phyloP scores from a whole-genome alignment of 2,113 vertebrate species.

The Verasper variegatus region DNA sequence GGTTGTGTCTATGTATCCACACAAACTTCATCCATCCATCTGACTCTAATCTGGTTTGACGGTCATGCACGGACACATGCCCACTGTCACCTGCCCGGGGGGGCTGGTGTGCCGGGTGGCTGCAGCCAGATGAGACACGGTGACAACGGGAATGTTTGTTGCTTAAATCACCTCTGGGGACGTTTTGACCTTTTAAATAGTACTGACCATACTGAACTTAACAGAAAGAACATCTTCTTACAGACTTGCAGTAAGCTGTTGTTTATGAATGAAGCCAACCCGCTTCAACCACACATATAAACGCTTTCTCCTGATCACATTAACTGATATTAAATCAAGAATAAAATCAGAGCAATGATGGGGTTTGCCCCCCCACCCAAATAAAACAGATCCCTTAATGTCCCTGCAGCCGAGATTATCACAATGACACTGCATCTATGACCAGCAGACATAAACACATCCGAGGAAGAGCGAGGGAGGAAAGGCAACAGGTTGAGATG shows the following conservation, averaged over 20 bases:
- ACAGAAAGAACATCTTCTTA: background rate
- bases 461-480: background rate
- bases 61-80: constrained; percentile 14
- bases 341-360: background rate
- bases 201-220: too few relatives aligned
- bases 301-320: background rate
- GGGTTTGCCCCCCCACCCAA: background rate
- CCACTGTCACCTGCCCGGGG: constrained; percentile 45
- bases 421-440: constrained; percentile 25
- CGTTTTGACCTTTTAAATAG: background rate
- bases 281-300: background rate
- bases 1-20: constrained; percentile 10
- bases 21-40: constrained; percentile 40
- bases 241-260: background rate
- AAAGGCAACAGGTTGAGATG: constrained; percentile 48
- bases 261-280: background rate
- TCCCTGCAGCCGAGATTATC: background rate
- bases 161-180: constrained; percentile 1
- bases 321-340: background rate
- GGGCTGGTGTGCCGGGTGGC: constrained; percentile 6
- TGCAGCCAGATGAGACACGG: constrained; percentile 6
- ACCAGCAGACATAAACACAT: background rate
- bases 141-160: background rate
- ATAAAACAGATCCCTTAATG: background rate
- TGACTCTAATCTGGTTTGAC: constrained; percentile 53